These are phyloP conservation scores for Malurus elegans DNA, from an alignment of 2,113 vertebrate species.

Conservation along the genomic window DNA sequence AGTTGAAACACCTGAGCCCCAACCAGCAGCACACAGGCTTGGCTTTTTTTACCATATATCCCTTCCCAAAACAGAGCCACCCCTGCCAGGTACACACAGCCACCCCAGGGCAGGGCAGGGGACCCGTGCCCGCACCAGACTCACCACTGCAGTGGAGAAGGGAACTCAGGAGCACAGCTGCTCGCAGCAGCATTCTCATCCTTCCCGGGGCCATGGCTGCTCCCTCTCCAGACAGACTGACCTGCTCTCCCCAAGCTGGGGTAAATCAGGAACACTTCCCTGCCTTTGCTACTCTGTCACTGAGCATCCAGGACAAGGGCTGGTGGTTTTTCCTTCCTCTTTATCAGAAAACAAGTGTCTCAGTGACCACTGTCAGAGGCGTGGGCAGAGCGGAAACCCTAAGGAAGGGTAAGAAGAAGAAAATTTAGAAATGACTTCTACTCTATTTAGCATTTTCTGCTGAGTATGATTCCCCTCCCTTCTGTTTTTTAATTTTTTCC, in stretches of 20 bases:
- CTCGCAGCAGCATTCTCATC: not conserved
- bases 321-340: not conserved
- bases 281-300: not conserved
- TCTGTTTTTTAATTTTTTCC: not conserved
- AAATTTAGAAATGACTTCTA: not conserved
- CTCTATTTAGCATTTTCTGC: not conserved
- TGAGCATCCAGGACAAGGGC: not conserved
- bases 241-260: not conserved
- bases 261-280: not conserved
- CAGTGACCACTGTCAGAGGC: not conserved
- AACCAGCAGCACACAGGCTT: accelerated
- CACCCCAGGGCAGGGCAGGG: not conserved
- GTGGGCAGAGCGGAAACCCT: not conserved
- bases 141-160: constrained; percentile 17
- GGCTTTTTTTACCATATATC: not conserved
- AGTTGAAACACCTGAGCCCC: not conserved
- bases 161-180: not conserved
- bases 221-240: not conserved
- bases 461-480: not conserved
- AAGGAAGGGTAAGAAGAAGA: not conserved
- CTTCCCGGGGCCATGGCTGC: not conserved
- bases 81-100: accelerated
- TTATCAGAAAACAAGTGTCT: not conserved
- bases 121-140: accelerated
- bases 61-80: accelerated